A percentile compares a stretch with the other conserved stretches of the same genome.
These are phyloP conservation scores for Epizoanthus rinbou DNA, from an alignment of 92 coral and sea anemone genomes.

Conservation along the genomic window DNA sequence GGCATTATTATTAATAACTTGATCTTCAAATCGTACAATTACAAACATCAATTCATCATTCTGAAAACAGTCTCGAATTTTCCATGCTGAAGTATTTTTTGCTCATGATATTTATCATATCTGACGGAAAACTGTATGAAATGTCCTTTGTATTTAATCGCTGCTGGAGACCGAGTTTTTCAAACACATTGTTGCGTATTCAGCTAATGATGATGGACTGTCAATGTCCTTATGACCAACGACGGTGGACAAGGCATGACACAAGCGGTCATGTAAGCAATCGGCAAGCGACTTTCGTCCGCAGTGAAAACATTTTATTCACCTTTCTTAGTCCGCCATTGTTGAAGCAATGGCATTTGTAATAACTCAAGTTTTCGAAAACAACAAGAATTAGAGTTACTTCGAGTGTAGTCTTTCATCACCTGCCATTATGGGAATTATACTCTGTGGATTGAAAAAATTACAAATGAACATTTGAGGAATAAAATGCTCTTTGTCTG, in stretches of 20 bases:
- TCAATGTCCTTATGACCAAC: background rate
- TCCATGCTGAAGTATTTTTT: background rate
- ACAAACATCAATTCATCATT: conserved; percentile 41
- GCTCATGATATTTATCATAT: background rate
- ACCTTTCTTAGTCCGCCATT: no score
- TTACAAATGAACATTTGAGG: no score
- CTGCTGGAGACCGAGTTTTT: background rate
- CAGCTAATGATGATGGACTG: background rate
- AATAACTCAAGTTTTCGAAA: no score
- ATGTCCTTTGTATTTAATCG: background rate
- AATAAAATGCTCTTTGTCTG: no score
- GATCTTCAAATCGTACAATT: conserved; percentile 38
- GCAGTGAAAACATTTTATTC: no score
- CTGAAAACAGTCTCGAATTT: conserved; percentile 9
- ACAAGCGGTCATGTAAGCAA: background rate
- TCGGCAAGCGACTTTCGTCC: no score
- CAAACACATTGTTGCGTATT: background rate
- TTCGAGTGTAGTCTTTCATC: no score
- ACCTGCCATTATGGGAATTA: no score
- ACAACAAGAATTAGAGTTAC: no score
- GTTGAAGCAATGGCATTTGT: no score
- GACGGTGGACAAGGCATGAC: background rate
- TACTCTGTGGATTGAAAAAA: no score
- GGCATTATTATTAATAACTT: conserved; percentile 31
- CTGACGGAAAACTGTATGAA: background rate